Evolutionary conservation across 2,888 invertebrate species (phyloP), one percentile per base, ranked within the genome.

Genomic region (Metellina segmentata): DNA sequence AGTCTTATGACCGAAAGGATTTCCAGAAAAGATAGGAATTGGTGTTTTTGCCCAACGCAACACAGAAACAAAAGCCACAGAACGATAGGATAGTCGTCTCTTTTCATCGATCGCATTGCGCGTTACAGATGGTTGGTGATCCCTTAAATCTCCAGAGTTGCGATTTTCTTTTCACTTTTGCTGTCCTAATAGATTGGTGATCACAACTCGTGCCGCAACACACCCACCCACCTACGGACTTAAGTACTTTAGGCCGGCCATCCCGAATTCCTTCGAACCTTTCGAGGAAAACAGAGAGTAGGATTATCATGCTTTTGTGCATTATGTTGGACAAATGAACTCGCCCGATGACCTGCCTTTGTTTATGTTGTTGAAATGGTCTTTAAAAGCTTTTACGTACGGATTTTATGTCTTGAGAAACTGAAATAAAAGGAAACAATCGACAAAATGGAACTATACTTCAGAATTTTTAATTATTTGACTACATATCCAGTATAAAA

Each of bases 161-260:
- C 74, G 20, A 11, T 75, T 52, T 85, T 48, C 75, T 61, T 75
- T 82, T 82, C 82, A 82, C 72, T 82, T 82, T 8, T 71, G 51
- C 71, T 72, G 20, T 53, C n/a, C 51, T 20, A 75, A 75, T 85
- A 75, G 74, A 85, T 75, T 51, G 82, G 82, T 72, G 72, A 82
- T 72, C 82, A 72, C 82, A 81, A 81, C 48, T 81, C 82, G 70
- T 20, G 61, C 52, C 34, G 53, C 53, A 53, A 19, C 7, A n/a
- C n/a, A 52, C 20, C 51, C 51, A n/a, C 77, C 51, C 8, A 51
- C 20, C 51, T 82, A 51, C n/a, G 51, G 51, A 72, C 85, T 75
- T 75, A 75, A 85, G 85, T 74, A 85, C 85, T 85, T 75, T 53
- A 53, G 20, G 61, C 53, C 61, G 9, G 78, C 52, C 20, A 8